Base-by-base conservation (phyloP, 2,113 vertebrate genomes). In the Piprites chloris region DNA sequence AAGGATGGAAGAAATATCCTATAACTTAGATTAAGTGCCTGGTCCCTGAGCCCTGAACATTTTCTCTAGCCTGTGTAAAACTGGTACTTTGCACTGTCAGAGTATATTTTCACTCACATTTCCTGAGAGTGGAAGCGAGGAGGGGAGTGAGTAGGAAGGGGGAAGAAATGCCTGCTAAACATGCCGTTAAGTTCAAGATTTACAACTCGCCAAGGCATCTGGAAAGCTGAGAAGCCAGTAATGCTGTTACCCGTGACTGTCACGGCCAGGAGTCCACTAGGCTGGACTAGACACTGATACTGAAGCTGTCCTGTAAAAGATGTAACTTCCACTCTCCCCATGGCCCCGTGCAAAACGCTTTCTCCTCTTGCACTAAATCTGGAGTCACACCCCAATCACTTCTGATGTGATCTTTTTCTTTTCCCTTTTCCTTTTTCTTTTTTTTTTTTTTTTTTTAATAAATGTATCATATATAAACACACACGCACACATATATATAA, bases 181-280 rank as follows among this genome's bases (percentile, higher is more conserved):
- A 96, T 98, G 97, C 95, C 14, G 6, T 98, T 98, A 97, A 98
- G 97, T 98, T 98, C 94, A 96, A 96, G 97, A 98, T 98, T 98
- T 98, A 98, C 94, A 98, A 95, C 97, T 98, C 32, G 62, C 87
- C 95, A 96, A 94, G 91, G 91, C 96, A 97, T 93, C 96, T 97
- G 85, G 79, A 97, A 96, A 97, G 85, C 79, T 93, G 84, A 84
- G 82, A 96, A 98, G 84, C 79, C 82, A 94, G 95, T 94, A 92
- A 97, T 97, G 93, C 84, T 68, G 68, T 95, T 98, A 91, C 77
- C 69, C 55, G 89, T 94, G 96, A 96, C 96, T 97, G 41, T 93
- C 92, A 67, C 95, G 96, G 95, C 28, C 72, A 85, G 89, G 79
- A 95, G 94, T 90, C 91, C 92, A 55, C 42, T 53, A 65, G 18